A percentile compares a stretch with the other conserved stretches of the same genome.
phyloP scores from a whole-genome alignment of 2,797 vertebrate species.

The Molossus molossus region DNA sequence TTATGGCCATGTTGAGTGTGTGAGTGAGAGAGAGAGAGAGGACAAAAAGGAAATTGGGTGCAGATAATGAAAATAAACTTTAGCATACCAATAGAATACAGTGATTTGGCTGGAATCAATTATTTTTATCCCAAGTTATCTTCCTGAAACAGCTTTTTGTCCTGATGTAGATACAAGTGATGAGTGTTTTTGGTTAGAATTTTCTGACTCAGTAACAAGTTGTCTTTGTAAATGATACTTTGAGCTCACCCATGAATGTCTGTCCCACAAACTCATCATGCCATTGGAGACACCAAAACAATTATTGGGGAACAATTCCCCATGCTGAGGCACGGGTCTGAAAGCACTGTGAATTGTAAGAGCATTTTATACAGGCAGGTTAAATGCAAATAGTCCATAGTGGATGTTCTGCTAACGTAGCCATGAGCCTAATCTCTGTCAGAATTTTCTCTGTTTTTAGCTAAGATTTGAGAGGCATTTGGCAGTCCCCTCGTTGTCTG shows the following conservation, averaged over 20 bases:
- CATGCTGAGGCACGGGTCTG: neutral
- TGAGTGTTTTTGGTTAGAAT: neutral
- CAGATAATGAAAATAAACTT: neutral
- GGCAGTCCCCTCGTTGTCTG: slow-evolving; percentile 47
- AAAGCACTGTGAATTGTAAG: neutral
- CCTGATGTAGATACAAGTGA: neutral
- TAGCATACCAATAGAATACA: neutral
- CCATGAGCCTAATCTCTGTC: slow-evolving; percentile 57
- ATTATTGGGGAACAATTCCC: neutral
- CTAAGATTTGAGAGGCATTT: slow-evolving; percentile 62
- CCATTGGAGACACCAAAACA: neutral
- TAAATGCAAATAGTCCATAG: slow-evolving; percentile 3
- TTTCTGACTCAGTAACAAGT: neutral
- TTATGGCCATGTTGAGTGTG: neutral
- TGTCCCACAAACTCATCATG: neutral
- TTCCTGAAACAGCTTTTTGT: neutral
- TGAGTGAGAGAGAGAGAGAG: neutral
- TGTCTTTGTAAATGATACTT: neutral
- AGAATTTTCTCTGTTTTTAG: slow-evolving; percentile 72
- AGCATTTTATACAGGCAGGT: slow-evolving; percentile 19
- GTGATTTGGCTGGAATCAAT: neutral
- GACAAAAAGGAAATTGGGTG: neutral
- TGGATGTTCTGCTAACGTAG: slow-evolving; percentile 54
- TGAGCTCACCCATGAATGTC: neutral
- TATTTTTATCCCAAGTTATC: neutral